Percentiles rank a stretch among this genome's conserved stretches.
phyloP scores from a whole-genome alignment of 2,797 vertebrate species.

The Melanotaenia trifasciata region DNA sequence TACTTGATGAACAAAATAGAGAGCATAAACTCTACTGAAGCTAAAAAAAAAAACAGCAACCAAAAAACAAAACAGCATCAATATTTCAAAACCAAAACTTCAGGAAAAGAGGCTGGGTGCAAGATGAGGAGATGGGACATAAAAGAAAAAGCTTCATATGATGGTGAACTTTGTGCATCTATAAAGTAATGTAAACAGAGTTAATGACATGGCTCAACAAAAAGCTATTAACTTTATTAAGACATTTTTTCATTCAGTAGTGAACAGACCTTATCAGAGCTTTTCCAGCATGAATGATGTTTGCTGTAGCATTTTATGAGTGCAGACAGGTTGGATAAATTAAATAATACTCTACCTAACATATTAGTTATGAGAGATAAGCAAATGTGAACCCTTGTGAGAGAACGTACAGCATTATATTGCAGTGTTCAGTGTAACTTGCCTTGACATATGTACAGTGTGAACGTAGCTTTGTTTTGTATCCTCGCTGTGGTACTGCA shows the following conservation, averaged over 20 bases:
- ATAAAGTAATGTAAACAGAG: constrained; percentile 4
- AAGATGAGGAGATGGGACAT: constrained; percentile 23
- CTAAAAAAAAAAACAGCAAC: constrained; percentile 9
- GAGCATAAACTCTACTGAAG: constrained; percentile 35
- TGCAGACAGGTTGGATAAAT: background rate
- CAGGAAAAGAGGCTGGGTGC: constrained; percentile 36
- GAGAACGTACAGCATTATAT: background rate
- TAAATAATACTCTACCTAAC: background rate
- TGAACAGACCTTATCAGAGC: constrained; percentile 9
- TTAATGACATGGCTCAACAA: constrained; percentile 15
- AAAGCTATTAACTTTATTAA: background rate
- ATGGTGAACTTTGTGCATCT: constrained; percentile 14
- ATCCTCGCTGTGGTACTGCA: background rate
- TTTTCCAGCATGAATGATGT: constrained; percentile 1
- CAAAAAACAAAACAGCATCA: constrained; percentile 40
- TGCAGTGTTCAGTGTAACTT: background rate
- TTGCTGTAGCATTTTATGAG: background rate
- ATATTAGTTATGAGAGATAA: background rate
- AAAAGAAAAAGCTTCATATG: constrained; percentile 15
- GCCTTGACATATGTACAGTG: too few species aligned
- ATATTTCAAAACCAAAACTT: constrained; percentile 60
- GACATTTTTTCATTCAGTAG: constrained; percentile 6
- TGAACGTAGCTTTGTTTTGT: background rate
- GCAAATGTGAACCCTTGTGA: background rate
- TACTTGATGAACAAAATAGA: constrained; percentile 48